Evolutionary conservation across 2,797 vertebrate genomes (phyloP).

Genomic region (Eremophila alpestris): DNA sequence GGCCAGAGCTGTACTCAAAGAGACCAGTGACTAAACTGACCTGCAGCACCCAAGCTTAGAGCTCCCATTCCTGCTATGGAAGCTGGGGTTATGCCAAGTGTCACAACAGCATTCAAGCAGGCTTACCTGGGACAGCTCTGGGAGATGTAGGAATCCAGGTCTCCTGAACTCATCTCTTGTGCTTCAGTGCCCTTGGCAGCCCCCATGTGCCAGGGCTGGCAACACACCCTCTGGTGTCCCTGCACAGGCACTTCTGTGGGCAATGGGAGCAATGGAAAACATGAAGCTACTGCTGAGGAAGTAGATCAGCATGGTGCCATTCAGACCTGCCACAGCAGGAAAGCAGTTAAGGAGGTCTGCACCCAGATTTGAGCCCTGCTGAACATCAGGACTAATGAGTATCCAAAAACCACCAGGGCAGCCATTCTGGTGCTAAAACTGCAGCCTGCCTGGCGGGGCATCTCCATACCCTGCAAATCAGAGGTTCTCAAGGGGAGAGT

Average conservation of each 20-base stretch:
- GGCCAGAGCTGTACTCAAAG: neutral
- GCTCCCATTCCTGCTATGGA: neutral
- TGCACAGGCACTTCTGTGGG: neutral
- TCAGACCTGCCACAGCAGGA: neutral
- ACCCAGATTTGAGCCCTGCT: neutral
- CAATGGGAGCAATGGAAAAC: neutral
- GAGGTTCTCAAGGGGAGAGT: neutral
- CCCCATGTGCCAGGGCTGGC: neutral
- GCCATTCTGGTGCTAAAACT: neutral
- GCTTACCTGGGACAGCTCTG: neutral
- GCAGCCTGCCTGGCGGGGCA: neutral
- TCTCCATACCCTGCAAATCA: neutral
- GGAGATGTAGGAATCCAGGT: neutral
- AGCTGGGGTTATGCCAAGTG: neutral
- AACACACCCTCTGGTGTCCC: accelerated
- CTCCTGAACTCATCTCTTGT: neutral
- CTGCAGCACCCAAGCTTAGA: neutral
- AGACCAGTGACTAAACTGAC: neutral
- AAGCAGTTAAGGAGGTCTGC: neutral
- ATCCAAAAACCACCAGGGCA: neutral
- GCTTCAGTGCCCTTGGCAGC: neutral
- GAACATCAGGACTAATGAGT: neutral
- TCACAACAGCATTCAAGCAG: neutral
- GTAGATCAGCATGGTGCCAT: accelerated
- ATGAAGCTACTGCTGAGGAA: neutral